Evolutionary conservation across 2,888 invertebrate species (phyloP).

Genomic region (Escarpia spicata): DNA sequence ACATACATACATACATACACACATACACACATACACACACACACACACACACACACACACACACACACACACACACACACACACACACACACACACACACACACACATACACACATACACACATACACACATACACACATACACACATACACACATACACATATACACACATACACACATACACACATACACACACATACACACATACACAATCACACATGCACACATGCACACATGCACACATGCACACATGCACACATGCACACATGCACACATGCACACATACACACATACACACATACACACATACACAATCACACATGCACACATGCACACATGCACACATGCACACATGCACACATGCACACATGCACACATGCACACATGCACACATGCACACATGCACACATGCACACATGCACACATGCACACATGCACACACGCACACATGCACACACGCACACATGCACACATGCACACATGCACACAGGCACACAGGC

Average conservation of each 20-base stretch:
- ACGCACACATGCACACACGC: not conserved
- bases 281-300: no score
- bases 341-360: not conserved
- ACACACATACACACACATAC: not conserved
- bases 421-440: no score
- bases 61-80: no score
- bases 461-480: conserved; percentile 27
- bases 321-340: no score
- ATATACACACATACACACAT: conserved; percentile 24
- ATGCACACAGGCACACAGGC: conserved; percentile 26
- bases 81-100: not conserved
- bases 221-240: not conserved
- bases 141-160: conserved; percentile 25
- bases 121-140: conserved; percentile 28
- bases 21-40: not conserved
- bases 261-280: no score
- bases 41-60: no score
- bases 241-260: not conserved
- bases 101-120: conserved; percentile 13
- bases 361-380: no score
- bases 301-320: no score
- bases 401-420: no score
- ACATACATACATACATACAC: not conserved
- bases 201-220: not conserved
- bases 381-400: not conserved